Conservation (phyloP, 2,113 vertebrate genomes). For the Orcinus orca region DNA sequence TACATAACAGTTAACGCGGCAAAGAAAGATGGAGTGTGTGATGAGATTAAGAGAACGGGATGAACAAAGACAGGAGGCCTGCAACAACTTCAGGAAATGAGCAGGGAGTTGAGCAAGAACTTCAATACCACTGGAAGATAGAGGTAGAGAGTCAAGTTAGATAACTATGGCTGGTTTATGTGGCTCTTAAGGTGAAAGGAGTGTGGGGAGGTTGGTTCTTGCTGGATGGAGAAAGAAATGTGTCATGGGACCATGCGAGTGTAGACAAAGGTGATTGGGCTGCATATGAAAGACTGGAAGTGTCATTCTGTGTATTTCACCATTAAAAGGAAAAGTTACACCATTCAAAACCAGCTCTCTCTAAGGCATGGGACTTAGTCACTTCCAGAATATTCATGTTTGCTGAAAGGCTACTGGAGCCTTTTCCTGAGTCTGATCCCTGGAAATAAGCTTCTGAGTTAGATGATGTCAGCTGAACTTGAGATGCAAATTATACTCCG, state of each 20-base stretch:
- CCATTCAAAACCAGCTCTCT: background rate
- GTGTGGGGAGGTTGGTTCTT: background rate
- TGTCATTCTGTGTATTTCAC: background rate
- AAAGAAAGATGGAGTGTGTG: background rate
- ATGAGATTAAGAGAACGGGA: rapidly evolving
- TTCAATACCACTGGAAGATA: background rate
- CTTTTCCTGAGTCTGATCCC: slow-evolving; percentile 34
- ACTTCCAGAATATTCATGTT: background rate
- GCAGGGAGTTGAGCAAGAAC: rapidly evolving
- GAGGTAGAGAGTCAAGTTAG: background rate
- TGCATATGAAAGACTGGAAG: background rate
- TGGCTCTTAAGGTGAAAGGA: background rate
- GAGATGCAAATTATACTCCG: slow-evolving; percentile 45
- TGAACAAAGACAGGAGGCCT: background rate
- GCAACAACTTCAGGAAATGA: background rate
- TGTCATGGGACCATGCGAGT: rapidly evolving
- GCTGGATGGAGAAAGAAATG: background rate
- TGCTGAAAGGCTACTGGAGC: background rate
- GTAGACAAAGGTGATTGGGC: background rate
- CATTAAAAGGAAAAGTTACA: background rate
- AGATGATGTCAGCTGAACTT: slow-evolving; percentile 52
- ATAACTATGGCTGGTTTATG: background rate
- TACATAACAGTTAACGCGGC: background rate
- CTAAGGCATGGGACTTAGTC: background rate
- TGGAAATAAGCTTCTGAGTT: background rate